Evolutionary conservation across 2,888 invertebrate genomes (phyloP), one percentile per base, ranked within the genome.

Genomic region (Odontocerum albicorne): DNA sequence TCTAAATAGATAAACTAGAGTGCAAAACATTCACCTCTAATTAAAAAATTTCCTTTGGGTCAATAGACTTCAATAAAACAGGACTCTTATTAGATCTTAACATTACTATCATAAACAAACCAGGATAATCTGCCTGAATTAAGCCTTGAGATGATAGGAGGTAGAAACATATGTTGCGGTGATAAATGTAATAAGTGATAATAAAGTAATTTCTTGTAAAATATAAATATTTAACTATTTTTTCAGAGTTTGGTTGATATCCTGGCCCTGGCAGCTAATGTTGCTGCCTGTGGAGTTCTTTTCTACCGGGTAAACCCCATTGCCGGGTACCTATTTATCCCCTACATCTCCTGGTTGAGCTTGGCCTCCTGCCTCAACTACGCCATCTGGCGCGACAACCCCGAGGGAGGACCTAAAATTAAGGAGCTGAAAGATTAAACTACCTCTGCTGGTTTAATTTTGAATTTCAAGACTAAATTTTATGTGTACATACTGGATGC

Each of bases 271-370:
- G 83, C 83, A 62, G 77, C 72, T 0, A 77, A 80, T 0, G 85
- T 84, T 0, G 73, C 78, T 2, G 80, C 76, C 0, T 80, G 84
- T 63, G 81, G 80, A 1, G 65, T 78, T 2, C 69, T 79, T 22
- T 88, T 87, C 68, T 82, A 80, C 64, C 70, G 72, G 49, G 72
- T 89, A 3, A 88, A 88, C 67, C 76, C 75, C 40, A 70, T 73
- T 1, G 88, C 91, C 15, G 85, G 85, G 3, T 78, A 77, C 61
- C 65, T 92, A 27, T 81, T 90, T 71, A 64, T 86, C 42, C 92
- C 92, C 0, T 92, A 92, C 66, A 69, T 90, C 16, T 81, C 79
- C 15, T 92, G 92, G 91, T 69, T 85, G 35, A 74, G 82, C 8
- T 74, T 89, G 59, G 91, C 91, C 1, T 74, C 84, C 1, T 76